Evolutionary conservation across 1,140 invertebrate genomes (phyloP), one percentile per base, ranked within the genome.

Genomic region (Bombus pyrosoma): DNA sequence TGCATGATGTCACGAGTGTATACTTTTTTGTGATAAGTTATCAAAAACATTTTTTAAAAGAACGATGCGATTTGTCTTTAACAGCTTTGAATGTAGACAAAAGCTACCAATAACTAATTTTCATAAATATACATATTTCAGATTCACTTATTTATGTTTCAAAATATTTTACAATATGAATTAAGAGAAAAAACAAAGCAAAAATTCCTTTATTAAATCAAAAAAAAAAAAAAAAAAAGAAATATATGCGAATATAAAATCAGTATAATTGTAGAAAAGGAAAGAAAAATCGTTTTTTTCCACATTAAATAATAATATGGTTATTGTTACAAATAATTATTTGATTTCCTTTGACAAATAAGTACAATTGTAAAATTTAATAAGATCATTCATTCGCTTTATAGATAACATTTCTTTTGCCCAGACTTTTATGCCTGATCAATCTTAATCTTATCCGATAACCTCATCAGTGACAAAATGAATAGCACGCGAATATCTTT

Each of bases 101-200:
- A 41, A 78, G 64, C 37, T 78, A 66, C 28, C 69, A 15, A 62
- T 82, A 82, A 81, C 18, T 89, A 86, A 59, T 89, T 88, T 82
- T 86, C 22, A 12, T 86, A 86, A 34, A 71, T 32, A 13, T 88
- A 53, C 47, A 22, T 69, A 72, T 39, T 80, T 88, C 71, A 86
- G 64, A 32, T 89, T 76, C 59, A 89, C 69, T 89, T 89, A 89
- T 89, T 89, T 89, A 86, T 83, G 34, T 86, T 84, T 76, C 39
- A 18, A 81, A 59, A 28, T 81, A 81, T 68, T 74, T 85, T 81
- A n/a, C 47, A 64, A 72, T 74, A 57, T 15, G 25, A 73, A 77
- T 69, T 32, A 76, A 39, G 8, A 80, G 64, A 66, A 62, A 37
- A 32, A 73, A 85, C n/a, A 64, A 53, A 22, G 47, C 6, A 53